Conservation (phyloP, 2,113 vertebrate species). For the Odobenus rosmarus region DNA sequence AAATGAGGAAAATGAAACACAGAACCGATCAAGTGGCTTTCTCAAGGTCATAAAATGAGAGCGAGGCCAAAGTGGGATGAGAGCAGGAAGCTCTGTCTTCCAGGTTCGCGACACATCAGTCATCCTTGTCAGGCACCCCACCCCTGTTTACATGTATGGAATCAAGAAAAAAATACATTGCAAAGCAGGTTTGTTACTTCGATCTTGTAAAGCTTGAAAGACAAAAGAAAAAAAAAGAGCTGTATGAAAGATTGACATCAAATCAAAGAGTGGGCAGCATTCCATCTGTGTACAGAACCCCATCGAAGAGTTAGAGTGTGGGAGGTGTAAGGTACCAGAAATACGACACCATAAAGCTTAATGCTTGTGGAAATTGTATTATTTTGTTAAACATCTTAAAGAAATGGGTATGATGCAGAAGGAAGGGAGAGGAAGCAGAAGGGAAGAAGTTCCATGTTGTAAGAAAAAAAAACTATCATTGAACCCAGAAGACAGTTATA, state of each 20-base stretch:
- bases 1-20: conserved; percentile 32
- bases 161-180: neutral
- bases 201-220: neutral
- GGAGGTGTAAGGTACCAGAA: neutral
- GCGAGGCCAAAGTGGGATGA: neutral
- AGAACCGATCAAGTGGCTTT: neutral
- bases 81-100: neutral
- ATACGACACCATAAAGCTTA: neutral
- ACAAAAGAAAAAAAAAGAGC: neutral
- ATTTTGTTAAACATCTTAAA: conserved; percentile 1
- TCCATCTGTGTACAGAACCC: neutral
- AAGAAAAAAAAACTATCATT: neutral
- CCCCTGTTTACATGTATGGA: neutral
- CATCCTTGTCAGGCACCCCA: neutral
- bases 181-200: neutral
- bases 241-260: neutral
- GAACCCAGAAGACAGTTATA: neutral
- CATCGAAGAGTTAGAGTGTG: neutral
- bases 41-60: conserved; percentile 50
- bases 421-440: neutral
- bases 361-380: neutral
- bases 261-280: neutral
- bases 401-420: conserved; percentile 1
- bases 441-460: neutral
- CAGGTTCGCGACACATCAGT: neutral